These are phyloP conservation scores for Arothron firmamentum DNA, from an alignment of 2,113 vertebrate genomes.

Conservation along the genomic window DNA sequence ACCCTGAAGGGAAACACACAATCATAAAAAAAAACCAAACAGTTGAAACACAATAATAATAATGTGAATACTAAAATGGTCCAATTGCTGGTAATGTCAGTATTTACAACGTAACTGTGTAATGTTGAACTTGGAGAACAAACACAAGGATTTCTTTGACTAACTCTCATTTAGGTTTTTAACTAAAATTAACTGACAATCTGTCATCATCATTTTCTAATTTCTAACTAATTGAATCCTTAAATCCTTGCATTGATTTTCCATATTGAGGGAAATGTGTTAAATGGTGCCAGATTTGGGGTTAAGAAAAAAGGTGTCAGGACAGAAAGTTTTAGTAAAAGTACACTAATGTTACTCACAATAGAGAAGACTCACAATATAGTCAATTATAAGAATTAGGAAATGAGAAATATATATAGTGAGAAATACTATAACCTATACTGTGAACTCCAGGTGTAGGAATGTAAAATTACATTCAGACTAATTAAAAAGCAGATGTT, in stretches of 20 bases:
- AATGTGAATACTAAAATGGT: constrained; percentile 8
- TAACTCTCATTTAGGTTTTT: background rate
- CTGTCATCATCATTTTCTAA: background rate
- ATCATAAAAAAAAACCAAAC: constrained; percentile 72
- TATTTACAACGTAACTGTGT: constrained; percentile 14
- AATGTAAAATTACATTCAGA: too few species aligned
- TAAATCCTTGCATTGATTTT: constrained; percentile 38
- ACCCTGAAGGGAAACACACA: constrained; percentile 92
- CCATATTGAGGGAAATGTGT: constrained; percentile 11
- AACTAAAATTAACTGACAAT: background rate
- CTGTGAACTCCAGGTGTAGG: too few species aligned
- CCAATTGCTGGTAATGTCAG: constrained; percentile 28
- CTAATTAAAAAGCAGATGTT: too few species aligned
- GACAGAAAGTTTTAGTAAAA: constrained; percentile 44
- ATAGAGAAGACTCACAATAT: background rate
- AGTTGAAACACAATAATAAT: constrained; percentile 35
- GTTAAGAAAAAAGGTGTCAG: constrained; percentile 21
- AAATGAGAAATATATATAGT: too few species aligned
- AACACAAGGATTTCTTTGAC: constrained; percentile 31
- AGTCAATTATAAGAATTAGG: too few species aligned
- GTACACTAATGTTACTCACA: constrained; percentile 23
- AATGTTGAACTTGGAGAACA: constrained; percentile 29
- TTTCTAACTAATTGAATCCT: background rate
- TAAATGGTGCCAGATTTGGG: constrained; percentile 6
- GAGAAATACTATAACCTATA: too few species aligned